phyloP scores from a whole-genome alignment of 2,113 vertebrate species.

The Isurus oxyrinchus region DNA sequence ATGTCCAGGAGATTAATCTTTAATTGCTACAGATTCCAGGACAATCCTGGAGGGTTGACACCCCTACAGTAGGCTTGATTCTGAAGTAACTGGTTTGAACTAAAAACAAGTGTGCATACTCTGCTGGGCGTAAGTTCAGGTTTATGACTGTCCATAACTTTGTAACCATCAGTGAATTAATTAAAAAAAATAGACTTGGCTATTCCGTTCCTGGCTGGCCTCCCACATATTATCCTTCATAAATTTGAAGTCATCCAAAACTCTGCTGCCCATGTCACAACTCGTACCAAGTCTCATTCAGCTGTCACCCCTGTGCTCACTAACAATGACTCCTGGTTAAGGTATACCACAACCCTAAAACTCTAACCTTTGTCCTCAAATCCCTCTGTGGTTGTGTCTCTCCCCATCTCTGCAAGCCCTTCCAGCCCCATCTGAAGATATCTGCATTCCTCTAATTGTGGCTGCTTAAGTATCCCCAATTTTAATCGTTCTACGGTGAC shows the following conservation, averaged over 20 bases:
- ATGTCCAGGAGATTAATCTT: background rate
- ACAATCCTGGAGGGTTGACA: background rate
- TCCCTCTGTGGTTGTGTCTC: too few relatives aligned
- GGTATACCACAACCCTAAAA: too few relatives aligned
- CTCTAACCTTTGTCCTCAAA: too few relatives aligned
- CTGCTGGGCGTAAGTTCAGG: background rate
- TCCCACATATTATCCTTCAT: background rate
- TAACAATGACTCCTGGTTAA: background rate
- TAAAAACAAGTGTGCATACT: background rate
- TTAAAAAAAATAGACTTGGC: background rate
- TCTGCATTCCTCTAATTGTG: too few relatives aligned
- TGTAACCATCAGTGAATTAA: too few relatives aligned
- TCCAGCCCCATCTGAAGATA: too few relatives aligned
- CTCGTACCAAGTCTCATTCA: background rate
- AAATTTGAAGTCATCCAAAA: background rate
- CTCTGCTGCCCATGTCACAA: background rate
- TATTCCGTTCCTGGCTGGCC: background rate
- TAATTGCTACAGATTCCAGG: background rate
- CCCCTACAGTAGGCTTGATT: background rate
- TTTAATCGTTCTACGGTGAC: too few relatives aligned
- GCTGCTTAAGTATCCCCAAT: too few relatives aligned
- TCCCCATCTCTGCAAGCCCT: too few relatives aligned
- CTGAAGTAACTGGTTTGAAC: background rate
- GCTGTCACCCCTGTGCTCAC: background rate
- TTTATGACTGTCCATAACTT: background rate